Percentiles rank a stretch among this genome's conserved stretches.
Conservation (phyloP, 2,113 vertebrate genomes). For the Parotia lawesii region DNA sequence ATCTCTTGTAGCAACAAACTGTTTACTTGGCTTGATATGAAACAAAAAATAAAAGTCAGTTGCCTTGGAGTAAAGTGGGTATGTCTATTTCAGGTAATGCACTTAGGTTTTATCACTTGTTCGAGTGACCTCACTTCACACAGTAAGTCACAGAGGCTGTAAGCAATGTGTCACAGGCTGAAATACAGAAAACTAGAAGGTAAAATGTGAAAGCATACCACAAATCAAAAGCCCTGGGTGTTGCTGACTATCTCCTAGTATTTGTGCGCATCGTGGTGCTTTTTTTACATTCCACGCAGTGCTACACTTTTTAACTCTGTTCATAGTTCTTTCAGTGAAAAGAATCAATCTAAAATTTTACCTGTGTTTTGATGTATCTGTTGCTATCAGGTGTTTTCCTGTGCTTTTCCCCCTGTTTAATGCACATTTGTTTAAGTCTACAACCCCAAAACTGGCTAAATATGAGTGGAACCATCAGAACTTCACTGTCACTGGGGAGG, state of each 20-base stretch:
- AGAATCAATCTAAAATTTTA: background rate
- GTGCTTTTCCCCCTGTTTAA: background rate
- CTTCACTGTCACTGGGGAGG: background rate
- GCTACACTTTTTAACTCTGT: background rate
- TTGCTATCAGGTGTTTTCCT: background rate
- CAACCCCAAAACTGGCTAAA: background rate
- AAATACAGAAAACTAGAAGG: background rate
- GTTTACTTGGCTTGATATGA: background rate
- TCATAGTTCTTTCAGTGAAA: background rate
- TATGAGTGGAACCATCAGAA: background rate
- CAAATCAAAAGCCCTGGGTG: background rate
- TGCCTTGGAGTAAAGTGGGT: background rate
- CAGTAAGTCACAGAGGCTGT: background rate
- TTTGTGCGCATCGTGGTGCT: background rate
- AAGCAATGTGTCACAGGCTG: background rate
- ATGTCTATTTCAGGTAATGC: background rate
- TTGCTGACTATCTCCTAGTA: background rate
- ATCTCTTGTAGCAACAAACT: background rate
- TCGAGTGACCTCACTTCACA: background rate
- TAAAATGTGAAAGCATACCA: background rate
- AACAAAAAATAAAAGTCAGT: background rate
- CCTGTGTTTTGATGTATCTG: background rate
- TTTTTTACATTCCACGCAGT: background rate
- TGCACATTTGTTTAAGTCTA: background rate
- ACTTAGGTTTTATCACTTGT: background rate